A percentile compares a stretch with the other conserved stretches of the same genome.
Evolutionary conservation across 2,113 vertebrate genomes (phyloP).

Genomic region (Myrmecobius fasciatus): DNA sequence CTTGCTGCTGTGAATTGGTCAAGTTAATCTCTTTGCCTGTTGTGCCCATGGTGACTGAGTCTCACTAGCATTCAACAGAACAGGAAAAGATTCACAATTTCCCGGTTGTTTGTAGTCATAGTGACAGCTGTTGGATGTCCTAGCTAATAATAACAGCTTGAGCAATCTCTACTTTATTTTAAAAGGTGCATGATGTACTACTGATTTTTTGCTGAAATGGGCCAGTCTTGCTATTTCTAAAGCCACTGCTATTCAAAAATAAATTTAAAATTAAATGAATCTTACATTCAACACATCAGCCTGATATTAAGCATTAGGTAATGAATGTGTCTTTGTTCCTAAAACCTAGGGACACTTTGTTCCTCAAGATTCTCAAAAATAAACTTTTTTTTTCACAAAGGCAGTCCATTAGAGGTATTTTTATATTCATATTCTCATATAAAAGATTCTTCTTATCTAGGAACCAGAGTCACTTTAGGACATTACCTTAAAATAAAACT

Average conservation of each 20-base stretch:
- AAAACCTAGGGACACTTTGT: background rate
- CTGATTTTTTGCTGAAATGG: background rate
- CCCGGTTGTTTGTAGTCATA: conserved; percentile 36
- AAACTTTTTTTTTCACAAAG: background rate
- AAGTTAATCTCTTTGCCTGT: conserved; percentile 24
- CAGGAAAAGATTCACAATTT: background rate
- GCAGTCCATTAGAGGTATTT: background rate
- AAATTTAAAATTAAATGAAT: conserved; percentile 23
- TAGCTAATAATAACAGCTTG: conserved; percentile 18
- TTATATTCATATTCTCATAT: background rate
- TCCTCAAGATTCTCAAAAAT: background rate
- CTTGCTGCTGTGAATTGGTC: background rate
- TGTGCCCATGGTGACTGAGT: background rate
- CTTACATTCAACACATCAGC: background rate
- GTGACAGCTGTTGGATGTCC: background rate
- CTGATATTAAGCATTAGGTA: background rate
- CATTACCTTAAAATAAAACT: background rate
- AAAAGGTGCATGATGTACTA: conserved; percentile 30
- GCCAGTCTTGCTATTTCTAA: conserved; percentile 31
- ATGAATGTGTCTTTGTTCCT: background rate
- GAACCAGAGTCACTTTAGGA: background rate
- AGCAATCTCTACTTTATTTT: conserved; percentile 18
- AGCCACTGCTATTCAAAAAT: conserved; percentile 44
- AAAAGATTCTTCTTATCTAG: background rate
- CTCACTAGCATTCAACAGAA: background rate